Conservation (phyloP, 2,888 invertebrate genomes). For the Tiliacea aurago region DNA sequence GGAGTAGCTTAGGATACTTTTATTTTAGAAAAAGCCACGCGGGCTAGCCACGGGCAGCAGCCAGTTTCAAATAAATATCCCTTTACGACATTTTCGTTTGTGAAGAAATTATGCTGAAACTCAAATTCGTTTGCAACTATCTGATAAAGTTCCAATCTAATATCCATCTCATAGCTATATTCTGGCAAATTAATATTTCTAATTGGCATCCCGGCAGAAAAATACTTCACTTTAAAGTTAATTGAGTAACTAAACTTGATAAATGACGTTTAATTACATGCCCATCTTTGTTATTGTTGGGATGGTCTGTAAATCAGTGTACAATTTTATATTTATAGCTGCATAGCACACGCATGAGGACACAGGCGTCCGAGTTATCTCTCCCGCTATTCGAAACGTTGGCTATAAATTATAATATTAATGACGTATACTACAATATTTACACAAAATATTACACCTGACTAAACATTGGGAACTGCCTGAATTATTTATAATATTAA, state of each 20-base stretch:
- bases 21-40: no score
- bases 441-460: constrained; percentile 28
- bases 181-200: not conserved
- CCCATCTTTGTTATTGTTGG: constrained; percentile 22
- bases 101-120: not conserved
- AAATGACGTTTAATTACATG: constrained; percentile 36
- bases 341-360: constrained; percentile 9
- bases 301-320: constrained; percentile 19
- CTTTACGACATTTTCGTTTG: not conserved
- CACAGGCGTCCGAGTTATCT: constrained; percentile 13
- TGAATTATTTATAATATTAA: not conserved
- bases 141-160: not conserved
- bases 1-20: no score
- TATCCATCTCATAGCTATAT: not conserved
- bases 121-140: not conserved
- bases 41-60: no score
- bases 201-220: not conserved
- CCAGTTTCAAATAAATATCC: no score
- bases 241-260: not conserved
- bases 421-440: not conserved
- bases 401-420: constrained; percentile 16
- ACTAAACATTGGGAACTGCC: constrained; percentile 36
- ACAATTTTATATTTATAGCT: constrained; percentile 34
- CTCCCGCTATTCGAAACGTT: constrained; percentile 12
- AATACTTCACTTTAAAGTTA: constrained; percentile 3